Percentiles rank a stretch among this genome's conserved stretches.
Conservation (phyloP, 2,113 vertebrate genomes). For the Aramus guarauna region DNA sequence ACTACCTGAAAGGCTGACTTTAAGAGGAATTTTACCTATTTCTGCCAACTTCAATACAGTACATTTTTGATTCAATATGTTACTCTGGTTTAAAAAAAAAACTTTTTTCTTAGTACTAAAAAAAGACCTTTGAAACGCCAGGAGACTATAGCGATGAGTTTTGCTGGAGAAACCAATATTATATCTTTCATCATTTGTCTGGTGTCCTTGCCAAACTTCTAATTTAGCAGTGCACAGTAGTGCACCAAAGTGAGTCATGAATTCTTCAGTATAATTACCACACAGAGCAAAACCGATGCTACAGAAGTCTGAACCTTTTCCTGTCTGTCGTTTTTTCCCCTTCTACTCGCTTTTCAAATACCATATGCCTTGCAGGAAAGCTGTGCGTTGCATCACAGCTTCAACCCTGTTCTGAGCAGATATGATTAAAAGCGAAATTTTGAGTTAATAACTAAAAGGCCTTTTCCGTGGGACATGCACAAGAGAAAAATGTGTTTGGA, state of each 20-base stretch:
- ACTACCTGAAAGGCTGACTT: background rate
- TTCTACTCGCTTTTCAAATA: background rate
- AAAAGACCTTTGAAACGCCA: background rate
- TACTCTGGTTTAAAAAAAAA: background rate
- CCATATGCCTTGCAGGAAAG: conserved; percentile 1
- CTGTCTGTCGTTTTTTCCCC: conserved; percentile 44
- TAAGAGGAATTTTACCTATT: background rate
- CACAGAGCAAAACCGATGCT: conserved; percentile 50
- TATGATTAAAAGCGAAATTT: background rate
- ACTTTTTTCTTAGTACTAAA: conserved; percentile 19
- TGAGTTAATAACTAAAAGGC: background rate
- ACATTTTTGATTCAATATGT: background rate
- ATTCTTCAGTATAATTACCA: conserved; percentile 64
- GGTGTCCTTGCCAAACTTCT: conserved; percentile 53
- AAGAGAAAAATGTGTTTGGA: background rate
- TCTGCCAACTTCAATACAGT: background rate
- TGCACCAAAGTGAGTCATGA: conserved; percentile 67
- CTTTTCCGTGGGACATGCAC: background rate
- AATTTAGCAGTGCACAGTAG: conserved; percentile 56
- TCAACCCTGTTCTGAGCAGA: background rate
- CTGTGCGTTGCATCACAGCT: background rate
- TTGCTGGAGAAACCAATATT: conserved; percentile 45
- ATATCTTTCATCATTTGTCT: conserved; percentile 58
- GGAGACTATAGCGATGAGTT: conserved; percentile 4
- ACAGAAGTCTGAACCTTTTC: conserved; percentile 64